A percentile compares a stretch with the other conserved stretches of the same genome.
phyloP scores from a whole-genome alignment of 2,113 vertebrate genomes.

The Macquaria ambigua region DNA sequence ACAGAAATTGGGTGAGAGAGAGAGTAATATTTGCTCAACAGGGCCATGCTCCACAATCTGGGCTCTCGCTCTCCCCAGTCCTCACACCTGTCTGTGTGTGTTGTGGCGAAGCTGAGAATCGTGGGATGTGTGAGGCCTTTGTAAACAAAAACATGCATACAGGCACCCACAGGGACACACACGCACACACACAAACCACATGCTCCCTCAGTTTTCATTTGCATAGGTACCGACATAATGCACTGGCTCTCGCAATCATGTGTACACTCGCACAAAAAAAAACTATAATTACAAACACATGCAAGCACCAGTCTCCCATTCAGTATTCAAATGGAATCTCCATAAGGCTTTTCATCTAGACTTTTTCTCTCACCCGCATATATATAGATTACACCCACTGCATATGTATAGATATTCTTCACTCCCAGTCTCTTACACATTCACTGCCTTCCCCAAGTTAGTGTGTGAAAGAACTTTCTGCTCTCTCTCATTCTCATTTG shows the following conservation, averaged over 20 bases:
- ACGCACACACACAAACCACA: conserved; percentile 29
- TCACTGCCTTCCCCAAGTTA: background rate
- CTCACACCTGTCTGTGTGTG: conserved; percentile 69
- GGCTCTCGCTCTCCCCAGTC: conserved; percentile 38
- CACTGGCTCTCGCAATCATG: conserved; percentile 26
- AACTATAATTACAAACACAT: conserved; percentile 39
- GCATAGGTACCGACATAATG: conserved; percentile 47
- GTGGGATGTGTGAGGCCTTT: conserved; percentile 58
- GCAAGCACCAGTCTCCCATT: conserved; percentile 29
- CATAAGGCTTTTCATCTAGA: conserved; percentile 43
- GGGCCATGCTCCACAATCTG: conserved; percentile 52
- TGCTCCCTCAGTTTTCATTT: conserved; percentile 55
- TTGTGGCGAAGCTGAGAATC: conserved; percentile 46
- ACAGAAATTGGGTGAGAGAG: conserved; percentile 13
- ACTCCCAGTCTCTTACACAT: conserved; percentile 10
- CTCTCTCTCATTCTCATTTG: conserved; percentile 23
- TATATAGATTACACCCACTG: conserved; percentile 58
- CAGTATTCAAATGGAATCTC: conserved; percentile 50
- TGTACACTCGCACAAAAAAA: conserved; percentile 17
- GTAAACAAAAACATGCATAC: conserved; percentile 63
- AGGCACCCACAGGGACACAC: conserved; percentile 39
- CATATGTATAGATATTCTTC: conserved; percentile 51
- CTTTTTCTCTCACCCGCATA: conserved; percentile 20
- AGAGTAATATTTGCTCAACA: conserved; percentile 63
- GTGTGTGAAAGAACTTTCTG: conserved; percentile 9